A percentile compares a stretch with the other conserved stretches of the same genome.
Evolutionary conservation across 1,140 invertebrate species (phyloP).

Genomic region (Bombus pyrosoma): DNA sequence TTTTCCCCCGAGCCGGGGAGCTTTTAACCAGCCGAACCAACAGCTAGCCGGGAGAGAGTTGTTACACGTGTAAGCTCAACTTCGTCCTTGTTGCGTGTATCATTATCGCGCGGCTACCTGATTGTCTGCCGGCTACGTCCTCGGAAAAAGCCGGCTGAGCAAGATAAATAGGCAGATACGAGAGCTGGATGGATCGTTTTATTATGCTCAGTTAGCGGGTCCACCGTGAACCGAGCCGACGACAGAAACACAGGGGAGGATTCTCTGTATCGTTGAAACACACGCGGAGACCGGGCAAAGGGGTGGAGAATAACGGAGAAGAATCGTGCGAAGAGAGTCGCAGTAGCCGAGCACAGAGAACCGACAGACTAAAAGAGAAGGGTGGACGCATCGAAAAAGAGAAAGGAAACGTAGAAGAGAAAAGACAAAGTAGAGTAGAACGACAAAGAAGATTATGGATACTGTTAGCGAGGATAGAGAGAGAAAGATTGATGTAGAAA

Average conservation of each 20-base stretch:
- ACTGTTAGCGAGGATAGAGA: neutral
- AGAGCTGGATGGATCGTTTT: slow-evolving; percentile 18
- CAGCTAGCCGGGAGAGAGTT: neutral
- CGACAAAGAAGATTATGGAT: neutral
- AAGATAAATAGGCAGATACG: slow-evolving; percentile 22
- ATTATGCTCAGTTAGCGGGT: slow-evolving; percentile 24
- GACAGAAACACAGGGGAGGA: neutral
- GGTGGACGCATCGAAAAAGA: too few relatives aligned
- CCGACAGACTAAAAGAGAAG: neutral
- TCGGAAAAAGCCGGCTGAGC: slow-evolving; percentile 9
- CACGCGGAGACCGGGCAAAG: neutral
- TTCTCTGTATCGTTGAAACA: neutral
- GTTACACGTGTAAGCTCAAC: slow-evolving; percentile 51
- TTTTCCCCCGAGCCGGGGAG: neutral
- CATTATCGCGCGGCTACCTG: slow-evolving; percentile 15
- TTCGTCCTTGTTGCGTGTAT: neutral
- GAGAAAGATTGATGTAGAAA: neutral
- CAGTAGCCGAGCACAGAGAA: neutral
- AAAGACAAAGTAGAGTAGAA: too few relatives aligned
- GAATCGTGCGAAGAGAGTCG: neutral
- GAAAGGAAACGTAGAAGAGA: neutral
- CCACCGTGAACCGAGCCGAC: neutral
- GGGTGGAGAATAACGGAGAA: neutral
- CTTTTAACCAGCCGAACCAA: slow-evolving; percentile 41
- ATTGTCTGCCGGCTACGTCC: neutral